phyloP scores from a whole-genome alignment of 1,140 invertebrate species.

The Musca domestica region DNA sequence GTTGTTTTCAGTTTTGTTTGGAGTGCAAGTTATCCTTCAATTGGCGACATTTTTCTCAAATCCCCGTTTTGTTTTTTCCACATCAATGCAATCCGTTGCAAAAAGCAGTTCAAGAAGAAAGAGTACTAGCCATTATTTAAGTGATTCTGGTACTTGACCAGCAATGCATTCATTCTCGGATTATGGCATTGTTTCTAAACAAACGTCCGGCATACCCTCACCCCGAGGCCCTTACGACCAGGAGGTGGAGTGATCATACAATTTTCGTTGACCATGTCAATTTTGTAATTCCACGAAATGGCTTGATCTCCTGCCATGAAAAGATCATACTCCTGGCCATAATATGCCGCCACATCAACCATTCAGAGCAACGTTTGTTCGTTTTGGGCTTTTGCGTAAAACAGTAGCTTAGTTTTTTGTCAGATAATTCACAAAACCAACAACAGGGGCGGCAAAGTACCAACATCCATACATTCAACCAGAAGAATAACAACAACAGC shows the following conservation, averaged over 20 bases:
- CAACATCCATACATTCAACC: not conserved
- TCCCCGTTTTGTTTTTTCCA: not conserved
- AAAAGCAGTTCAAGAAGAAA: too few species aligned
- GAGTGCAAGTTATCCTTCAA: constrained; percentile 37
- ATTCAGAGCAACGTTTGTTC: too few species aligned
- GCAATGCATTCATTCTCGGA: constrained; percentile 13
- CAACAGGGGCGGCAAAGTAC: too few species aligned
- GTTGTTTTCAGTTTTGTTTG: constrained; percentile 32
- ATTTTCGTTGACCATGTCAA: constrained; percentile 47
- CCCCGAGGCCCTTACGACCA: too few species aligned
- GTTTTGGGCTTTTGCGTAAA: too few species aligned
- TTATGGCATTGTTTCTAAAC: constrained; percentile 1
- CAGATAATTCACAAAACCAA: too few species aligned
- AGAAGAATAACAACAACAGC: not conserved
- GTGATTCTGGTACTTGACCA: constrained; percentile 2
- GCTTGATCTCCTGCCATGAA: constrained; percentile 10
- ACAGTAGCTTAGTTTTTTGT: too few species aligned
- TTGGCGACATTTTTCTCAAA: constrained; percentile 41
- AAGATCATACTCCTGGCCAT: too few species aligned
- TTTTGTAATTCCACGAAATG: constrained; percentile 50
- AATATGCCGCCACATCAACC: too few species aligned
- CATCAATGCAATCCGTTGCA: not conserved
- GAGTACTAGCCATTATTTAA: constrained; percentile 7
- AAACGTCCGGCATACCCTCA: constrained; percentile 33
- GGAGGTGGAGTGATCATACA: constrained; percentile 24